Evolutionary conservation across 2,113 vertebrate species (phyloP), one percentile per base, ranked within the genome.

Genomic region (Setophaga coronata): DNA sequence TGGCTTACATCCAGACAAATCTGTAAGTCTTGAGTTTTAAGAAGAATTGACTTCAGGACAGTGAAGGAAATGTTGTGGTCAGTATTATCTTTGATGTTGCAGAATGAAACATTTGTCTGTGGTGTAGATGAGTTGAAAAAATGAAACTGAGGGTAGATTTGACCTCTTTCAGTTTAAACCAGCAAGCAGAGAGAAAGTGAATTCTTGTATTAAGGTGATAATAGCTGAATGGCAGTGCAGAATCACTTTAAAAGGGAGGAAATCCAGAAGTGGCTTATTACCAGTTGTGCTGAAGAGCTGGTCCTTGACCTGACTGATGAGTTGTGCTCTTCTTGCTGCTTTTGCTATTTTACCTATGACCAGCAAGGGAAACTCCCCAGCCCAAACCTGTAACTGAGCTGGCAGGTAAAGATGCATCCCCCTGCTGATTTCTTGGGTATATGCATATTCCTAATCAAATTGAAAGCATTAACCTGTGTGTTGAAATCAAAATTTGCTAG

Each of bases 341-440:
- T 48, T 53, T 54, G 9, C 6, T 50, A 9, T 38, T 40, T 31
- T 5, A 28, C 2, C 15, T 18, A 3, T 28, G 13, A 34, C 2
- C 0, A 0, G 1, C 17, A 42, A 42, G 16, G 9, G 10, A 62
- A 58, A 58, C 24, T 20, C 3, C 8, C 14, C 18, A 53, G 18
- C 9, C 1, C 3, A 48, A 90, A 53, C 7, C 18, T 29, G 3
- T 4, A 4, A 24, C 28, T 54, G 42, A 54, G 3, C 14, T 70
- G 31, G 12, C 20, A 51, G 26, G 18, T 61, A 14, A 57, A 31
- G 18, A 7, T 33, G 11, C 34, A 73, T 16, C 2, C 19, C 8
- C 5, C 16, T 48, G 14, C 17, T 62, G 34, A 17, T 58, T 45
- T 56, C 33, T 83, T 5, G 5, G 18, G 5, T n/a, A 23, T 0